Base-by-base conservation (phyloP, 2,797 vertebrate species). In the Sebastes glaucus region DNA sequence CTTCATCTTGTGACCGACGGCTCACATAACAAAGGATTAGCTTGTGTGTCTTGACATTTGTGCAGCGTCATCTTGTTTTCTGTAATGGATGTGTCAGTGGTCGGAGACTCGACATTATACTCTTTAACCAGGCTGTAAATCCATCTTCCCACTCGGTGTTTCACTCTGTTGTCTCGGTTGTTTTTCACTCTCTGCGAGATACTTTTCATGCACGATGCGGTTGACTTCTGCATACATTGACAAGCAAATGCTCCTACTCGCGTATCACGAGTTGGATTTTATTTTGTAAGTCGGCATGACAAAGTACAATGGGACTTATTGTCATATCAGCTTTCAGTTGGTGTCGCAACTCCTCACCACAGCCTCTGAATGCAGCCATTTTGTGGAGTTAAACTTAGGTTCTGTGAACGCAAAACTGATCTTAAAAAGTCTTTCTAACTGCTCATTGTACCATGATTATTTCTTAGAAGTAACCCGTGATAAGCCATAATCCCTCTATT, bases 11-110 rank as follows among this genome's bases (percentile, higher is more conserved):
- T 87, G 88, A 86, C 82, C 27, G 20, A 55, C 25, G 57, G 70
- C 82, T 82, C 77, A 30, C 71, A 84, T 78, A 85, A 90, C 87
- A 92, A 87, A 88, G 83, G 88, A 87, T 90, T 84, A 83, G 64
- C 81, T 91, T 80, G 74, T 82, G 56, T 16, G 25, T 83, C 66
- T 71, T 87, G 80, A 85, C 82, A 81, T 87, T 89, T 85, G 57
- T 91, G 85, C 85, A 69, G 74, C 84, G 77, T 90, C 80, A 84
- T 90, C 79, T 78, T 68, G 71, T 75, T 85, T 86, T 80, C 42
- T 52, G 71, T 86, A 74, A 68, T 74, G 55, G 20, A 74, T 79
- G 75, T 74, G 46, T 80, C 71, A 71, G 56, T 69, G 59, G 72
- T 79, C 64, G 64, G 72, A 79, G 77, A 80, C 73, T 80, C 66